Evolutionary conservation across 2,888 invertebrate species (phyloP).

Genomic region (Cheilosia pagana): DNA sequence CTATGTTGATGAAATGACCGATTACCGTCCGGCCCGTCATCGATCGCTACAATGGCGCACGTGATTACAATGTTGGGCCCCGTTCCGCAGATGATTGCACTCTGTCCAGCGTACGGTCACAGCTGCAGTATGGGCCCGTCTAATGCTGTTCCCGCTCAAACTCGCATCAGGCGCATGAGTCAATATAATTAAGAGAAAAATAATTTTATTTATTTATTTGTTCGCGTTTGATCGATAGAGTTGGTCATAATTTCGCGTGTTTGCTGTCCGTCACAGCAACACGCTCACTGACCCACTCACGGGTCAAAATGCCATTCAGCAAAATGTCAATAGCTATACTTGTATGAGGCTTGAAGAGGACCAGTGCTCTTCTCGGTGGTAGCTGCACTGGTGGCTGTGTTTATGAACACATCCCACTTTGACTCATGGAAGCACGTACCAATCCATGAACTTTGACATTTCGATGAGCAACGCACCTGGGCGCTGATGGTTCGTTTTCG

Average conservation of each 20-base stretch:
- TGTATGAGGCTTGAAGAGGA: slow-evolving; percentile 26
- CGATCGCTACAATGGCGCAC: slow-evolving; percentile 45
- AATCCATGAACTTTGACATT: slow-evolving; percentile 70
- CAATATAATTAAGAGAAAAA: slow-evolving; percentile 62
- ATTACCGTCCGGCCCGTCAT: slow-evolving; percentile 33
- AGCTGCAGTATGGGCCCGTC: neutral
- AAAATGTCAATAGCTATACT: slow-evolving; percentile 64
- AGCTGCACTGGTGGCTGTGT: slow-evolving; percentile 28
- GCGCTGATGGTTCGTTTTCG: slow-evolving; percentile 33
- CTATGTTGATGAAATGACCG: slow-evolving; percentile 60
- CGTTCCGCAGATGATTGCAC: slow-evolving; percentile 50
- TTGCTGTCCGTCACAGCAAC: slow-evolving; percentile 54
- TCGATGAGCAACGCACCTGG: slow-evolving; percentile 63
- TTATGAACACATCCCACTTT: slow-evolving; percentile 57
- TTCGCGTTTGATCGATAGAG: slow-evolving; percentile 34
- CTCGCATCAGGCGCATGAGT: slow-evolving; percentile 18
- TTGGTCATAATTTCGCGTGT: slow-evolving; percentile 51
- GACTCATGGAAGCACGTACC: slow-evolving; percentile 57
- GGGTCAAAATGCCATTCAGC: slow-evolving; percentile 60
- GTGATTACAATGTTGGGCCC: slow-evolving; percentile 58
- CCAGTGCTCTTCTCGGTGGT: slow-evolving; percentile 19
- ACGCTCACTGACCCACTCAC: slow-evolving; percentile 65
- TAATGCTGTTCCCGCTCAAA: neutral
- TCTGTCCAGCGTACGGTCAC: slow-evolving; percentile 47
- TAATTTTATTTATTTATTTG: slow-evolving; percentile 63